phyloP scores from a whole-genome alignment of 2,888 invertebrate species.

The Leptopterna dolabrata region DNA sequence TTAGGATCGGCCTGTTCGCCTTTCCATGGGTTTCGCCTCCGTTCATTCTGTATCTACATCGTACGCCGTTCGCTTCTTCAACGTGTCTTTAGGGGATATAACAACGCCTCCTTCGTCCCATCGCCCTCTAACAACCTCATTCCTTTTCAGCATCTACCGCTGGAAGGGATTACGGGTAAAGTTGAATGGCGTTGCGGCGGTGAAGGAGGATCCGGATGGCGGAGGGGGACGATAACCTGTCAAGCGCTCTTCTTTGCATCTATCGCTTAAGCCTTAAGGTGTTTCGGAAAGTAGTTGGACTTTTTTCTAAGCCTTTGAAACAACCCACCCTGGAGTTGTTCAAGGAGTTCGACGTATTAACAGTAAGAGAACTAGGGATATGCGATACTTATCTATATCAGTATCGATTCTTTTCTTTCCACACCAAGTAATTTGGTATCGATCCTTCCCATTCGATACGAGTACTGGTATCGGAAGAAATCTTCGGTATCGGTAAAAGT shows the following conservation, averaged over 20 bases:
- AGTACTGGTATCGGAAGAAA: no score
- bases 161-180: background rate
- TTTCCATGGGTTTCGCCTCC: background rate
- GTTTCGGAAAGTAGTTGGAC: background rate
- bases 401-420: no score
- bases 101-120: background rate
- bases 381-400: no score
- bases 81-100: slow-evolving; percentile 3
- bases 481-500: no score
- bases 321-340: no score
- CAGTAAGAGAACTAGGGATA: no score
- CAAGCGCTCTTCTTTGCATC: background rate
- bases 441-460: no score
- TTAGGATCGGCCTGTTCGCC: background rate
- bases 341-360: no score
- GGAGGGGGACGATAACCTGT: background rate
- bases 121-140: no score
- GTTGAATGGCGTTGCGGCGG: background rate
- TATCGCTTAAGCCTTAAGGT: no score
- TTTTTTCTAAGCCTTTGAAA: no score
- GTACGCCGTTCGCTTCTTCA: slow-evolving; percentile 2
- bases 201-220: background rate
- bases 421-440: no score
- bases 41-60: background rate
- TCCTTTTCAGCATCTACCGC: background rate